Percentiles rank a stretch among this genome's conserved stretches.
Evolutionary conservation across 2,113 vertebrate genomes (phyloP).

Genomic region (Myrmophylax atrothorax): DNA sequence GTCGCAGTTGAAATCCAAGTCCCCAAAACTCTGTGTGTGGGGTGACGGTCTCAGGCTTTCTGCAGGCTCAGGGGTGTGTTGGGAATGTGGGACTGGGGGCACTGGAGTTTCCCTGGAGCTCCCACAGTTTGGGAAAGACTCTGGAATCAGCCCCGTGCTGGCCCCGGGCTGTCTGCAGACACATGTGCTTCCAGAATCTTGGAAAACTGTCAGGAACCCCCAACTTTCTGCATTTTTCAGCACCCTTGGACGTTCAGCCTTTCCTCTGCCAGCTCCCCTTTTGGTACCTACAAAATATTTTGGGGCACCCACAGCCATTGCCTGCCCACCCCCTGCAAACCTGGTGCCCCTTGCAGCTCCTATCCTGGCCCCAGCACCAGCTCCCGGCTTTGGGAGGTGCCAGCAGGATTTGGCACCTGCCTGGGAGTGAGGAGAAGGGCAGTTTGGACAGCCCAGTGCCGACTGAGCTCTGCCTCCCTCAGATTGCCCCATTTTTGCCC

Average conservation of each 20-base stretch:
- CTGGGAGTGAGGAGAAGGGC: neutral
- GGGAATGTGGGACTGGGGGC: accelerated
- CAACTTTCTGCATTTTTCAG: accelerated
- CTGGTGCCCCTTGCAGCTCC: neutral
- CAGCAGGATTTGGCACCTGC: accelerated
- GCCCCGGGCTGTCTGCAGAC: neutral
- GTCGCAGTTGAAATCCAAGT: neutral
- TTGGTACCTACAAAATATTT: neutral
- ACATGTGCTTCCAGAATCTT: accelerated
- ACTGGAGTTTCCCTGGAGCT: neutral
- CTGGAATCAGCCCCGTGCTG: too few species aligned
- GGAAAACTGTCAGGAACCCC: neutral
- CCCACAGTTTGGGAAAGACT: neutral
- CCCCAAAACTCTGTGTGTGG: accelerated
- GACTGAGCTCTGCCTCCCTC: neutral
- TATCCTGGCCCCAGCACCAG: too few species aligned
- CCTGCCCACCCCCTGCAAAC: neutral
- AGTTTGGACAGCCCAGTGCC: neutral
- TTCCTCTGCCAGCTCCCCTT: neutral
- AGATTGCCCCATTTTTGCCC: neutral
- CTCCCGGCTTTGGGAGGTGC: neutral
- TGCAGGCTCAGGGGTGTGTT: neutral
- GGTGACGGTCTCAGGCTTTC: neutral
- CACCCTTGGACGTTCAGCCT: accelerated
- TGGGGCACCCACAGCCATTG: accelerated